Base-by-base conservation (phyloP, 2,888 invertebrate genomes). In the Anarsia innoxiella region DNA sequence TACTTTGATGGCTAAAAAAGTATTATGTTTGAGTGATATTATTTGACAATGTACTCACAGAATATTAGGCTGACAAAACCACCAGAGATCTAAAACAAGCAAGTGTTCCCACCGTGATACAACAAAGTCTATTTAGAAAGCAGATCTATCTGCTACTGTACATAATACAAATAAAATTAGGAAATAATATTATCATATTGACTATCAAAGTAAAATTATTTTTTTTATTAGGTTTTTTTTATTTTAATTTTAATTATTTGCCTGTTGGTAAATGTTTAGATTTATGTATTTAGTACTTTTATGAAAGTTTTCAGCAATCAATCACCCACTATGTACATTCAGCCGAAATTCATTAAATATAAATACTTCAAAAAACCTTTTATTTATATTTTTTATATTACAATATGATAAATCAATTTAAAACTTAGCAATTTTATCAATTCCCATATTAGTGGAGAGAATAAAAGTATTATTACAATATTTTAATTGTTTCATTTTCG, bases 41-140 rank as follows among this genome's bases (percentile, higher is more conserved):
- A 12, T 23, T 6, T 29, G 23, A 13, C 12, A 37, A 28, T 28
- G 12, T 28, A 15, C 13, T 26, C 15, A 19, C 19, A 57, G 57
- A 59, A 51, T 47, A 53, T 51, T 66, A 63, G 65, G 66, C 67
- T 73, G 66, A 78, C 58, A 55, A 55, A 68, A 72, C 82, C 79
- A 82, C 80, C 80, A 68, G 70, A 74, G 56, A 70, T 68, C 55
- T 68, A 67, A 72, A 74, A 63, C 59, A 64, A 63, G 59, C 59
- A 72, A 76, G 70, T 75, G 62, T 79, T 80, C 83, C 83, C 83
- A 83, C 83, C 83, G 83, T 75, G 46, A 76, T 66, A 68, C 60
- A 67, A 71, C 66, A 74, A 77, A 76, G 74, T 77, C 64, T 76
- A 62, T 64, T 76, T 66, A 60, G 59, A 69, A 69, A 59, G 67